These are phyloP conservation scores for Chironomus riparius DNA, from an alignment of 2,888 invertebrate genomes.

Conservation along the genomic window DNA sequence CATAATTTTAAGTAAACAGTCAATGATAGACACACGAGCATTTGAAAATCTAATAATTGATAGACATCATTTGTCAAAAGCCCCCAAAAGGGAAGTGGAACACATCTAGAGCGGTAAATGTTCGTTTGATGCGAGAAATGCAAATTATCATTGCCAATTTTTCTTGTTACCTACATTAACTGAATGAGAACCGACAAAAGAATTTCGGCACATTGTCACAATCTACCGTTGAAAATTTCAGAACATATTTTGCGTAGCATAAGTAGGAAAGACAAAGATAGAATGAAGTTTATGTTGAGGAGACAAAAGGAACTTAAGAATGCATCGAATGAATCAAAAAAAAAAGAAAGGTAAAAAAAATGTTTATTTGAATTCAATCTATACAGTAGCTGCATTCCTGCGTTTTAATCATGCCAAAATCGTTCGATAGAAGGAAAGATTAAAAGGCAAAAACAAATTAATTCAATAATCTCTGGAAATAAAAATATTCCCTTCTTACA, in stretches of 20 bases:
- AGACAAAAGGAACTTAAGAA: neutral
- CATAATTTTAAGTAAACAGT: no score
- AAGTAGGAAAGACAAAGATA: neutral
- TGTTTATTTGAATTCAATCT: neutral
- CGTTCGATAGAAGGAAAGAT: neutral
- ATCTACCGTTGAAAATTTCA: neutral
- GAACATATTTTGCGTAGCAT: no score
- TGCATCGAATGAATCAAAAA: neutral
- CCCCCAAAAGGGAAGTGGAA: neutral
- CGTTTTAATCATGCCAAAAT: conserved; percentile 6
- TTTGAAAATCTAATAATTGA: neutral
- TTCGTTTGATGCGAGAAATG: conserved; percentile 19
- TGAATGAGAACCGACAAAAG: conserved; percentile 1
- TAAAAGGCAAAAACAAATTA: conserved; percentile 20
- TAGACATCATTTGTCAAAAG: neutral
- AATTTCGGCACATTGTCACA: conserved; percentile 1
- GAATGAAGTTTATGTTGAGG: neutral
- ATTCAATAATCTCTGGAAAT: conserved; percentile 3
- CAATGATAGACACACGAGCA: no score
- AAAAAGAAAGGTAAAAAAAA: neutral
- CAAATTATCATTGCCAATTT: conserved; percentile 1
- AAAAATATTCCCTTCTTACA: no score
- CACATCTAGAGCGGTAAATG: neutral
- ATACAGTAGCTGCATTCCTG: conserved; percentile 18
- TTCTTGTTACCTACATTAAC: neutral